These are phyloP conservation scores for Diabrotica balteata DNA, from an alignment of 2,888 invertebrate genomes.

Conservation along the genomic window DNA sequence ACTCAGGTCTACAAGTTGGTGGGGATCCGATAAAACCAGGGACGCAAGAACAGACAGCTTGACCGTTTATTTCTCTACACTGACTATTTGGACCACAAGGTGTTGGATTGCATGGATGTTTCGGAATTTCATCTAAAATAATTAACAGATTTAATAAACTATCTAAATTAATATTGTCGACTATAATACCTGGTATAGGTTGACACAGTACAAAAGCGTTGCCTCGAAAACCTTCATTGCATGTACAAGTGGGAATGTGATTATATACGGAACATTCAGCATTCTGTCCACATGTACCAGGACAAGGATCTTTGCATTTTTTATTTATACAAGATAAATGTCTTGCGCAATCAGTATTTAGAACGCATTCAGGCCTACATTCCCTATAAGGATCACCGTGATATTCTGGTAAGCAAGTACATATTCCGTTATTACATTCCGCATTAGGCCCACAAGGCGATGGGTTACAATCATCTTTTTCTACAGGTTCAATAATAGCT, in stretches of 20 bases:
- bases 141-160: background rate
- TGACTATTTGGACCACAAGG: conserved; percentile 67
- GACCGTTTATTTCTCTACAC: conserved; percentile 65
- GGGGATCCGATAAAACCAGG: conserved; percentile 62
- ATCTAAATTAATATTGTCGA: background rate
- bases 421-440: conserved; percentile 70
- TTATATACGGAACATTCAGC: conserved; percentile 77
- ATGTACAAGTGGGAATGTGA: conserved; percentile 80
- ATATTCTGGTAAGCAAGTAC: conserved; percentile 73
- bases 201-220: conserved; percentile 75
- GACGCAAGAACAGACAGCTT: conserved; percentile 66
- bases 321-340: conserved; percentile 75
- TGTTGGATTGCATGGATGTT: conserved; percentile 72
- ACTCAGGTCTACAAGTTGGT: conserved; percentile 65
- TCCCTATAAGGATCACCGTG: conserved; percentile 75
- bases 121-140: conserved; percentile 42
- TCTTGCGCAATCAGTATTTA: conserved; percentile 74
- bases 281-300: conserved; percentile 76
- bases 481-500: conserved; percentile 33
- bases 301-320: conserved; percentile 75
- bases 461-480: conserved; percentile 66
- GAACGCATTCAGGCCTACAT: conserved; percentile 76
- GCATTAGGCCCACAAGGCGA: conserved; percentile 73
- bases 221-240: conserved; percentile 72
- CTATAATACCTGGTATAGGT: conserved; percentile 59